Evolutionary conservation across 2,113 vertebrate species (phyloP).

Genomic region (Stomatorhinus ivindoensis): DNA sequence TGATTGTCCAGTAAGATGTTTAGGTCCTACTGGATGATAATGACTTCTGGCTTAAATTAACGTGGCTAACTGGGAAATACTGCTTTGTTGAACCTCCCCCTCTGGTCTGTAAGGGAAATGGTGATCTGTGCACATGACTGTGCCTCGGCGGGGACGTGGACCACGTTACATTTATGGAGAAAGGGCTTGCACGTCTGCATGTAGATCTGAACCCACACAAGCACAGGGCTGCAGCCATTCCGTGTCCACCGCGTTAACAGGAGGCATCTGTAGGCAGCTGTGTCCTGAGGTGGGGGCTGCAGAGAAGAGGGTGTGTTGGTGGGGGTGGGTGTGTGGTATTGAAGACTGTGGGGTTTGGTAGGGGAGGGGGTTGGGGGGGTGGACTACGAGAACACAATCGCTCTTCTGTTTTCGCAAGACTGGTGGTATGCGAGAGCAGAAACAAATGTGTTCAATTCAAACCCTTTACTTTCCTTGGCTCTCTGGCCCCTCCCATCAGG

Average conservation of each 20-base stretch:
- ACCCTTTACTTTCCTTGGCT: constrained; percentile 39
- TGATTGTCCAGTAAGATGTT: neutral
- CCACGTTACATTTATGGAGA: neutral
- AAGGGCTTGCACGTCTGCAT: neutral
- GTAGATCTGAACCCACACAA: constrained; percentile 29
- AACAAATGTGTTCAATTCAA: constrained; percentile 80
- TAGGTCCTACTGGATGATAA: neutral
- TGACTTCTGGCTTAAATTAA: neutral
- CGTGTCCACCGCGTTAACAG: constrained; percentile 47
- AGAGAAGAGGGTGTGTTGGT: constrained; percentile 25
- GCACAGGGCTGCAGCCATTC: constrained; percentile 44
- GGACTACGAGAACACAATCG: constrained; percentile 65
- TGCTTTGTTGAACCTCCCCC: neutral
- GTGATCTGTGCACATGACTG: neutral
- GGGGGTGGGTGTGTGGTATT: constrained; percentile 41
- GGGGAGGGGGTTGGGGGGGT: constrained; percentile 8
- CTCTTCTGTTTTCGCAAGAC: constrained; percentile 75
- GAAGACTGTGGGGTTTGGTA: constrained; percentile 31
- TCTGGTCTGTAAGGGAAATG: neutral
- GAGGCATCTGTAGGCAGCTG: constrained; percentile 65
- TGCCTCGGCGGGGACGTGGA: neutral
- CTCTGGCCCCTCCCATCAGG: constrained; percentile 27
- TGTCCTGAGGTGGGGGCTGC: constrained; percentile 20
- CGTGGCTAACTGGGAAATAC: neutral
- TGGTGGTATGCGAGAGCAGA: constrained; percentile 75